Percentiles rank a stretch among this genome's conserved stretches.
These are phyloP conservation scores for Melieria crassipennis DNA, from an alignment of 2,888 invertebrate species.

Conservation along the genomic window DNA sequence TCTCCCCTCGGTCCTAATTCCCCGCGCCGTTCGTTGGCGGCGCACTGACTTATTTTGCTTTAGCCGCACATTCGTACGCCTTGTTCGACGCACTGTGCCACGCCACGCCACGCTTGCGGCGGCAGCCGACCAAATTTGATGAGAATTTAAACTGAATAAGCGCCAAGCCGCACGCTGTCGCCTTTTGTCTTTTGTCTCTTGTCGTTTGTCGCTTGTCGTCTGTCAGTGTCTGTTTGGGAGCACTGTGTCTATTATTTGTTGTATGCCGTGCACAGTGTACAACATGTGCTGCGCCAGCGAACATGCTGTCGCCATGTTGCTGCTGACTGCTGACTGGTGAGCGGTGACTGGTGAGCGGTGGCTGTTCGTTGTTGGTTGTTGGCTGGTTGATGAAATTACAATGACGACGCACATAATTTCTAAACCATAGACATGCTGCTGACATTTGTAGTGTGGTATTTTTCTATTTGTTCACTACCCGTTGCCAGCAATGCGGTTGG, in stretches of 20 bases:
- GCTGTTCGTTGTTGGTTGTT: slow-evolving; percentile 1
- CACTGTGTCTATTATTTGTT: no score
- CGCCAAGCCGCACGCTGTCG: no score
- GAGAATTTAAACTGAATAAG: slow-evolving; percentile 56
- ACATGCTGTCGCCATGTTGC: background rate
- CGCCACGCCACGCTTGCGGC: no score
- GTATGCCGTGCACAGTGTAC: no score
- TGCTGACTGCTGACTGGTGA: slow-evolving; percentile 3
- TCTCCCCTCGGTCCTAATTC: slow-evolving; percentile 13
- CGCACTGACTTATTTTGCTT: slow-evolving; percentile 41
- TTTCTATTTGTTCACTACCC: slow-evolving; percentile 12
- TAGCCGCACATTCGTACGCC: no score
- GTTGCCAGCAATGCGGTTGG: no score
- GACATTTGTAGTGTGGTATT: slow-evolving; percentile 29
- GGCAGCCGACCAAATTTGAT: slow-evolving; percentile 45
- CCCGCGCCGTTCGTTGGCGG: slow-evolving; percentile 40
- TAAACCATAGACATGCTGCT: slow-evolving; percentile 34
- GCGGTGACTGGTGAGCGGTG: background rate
- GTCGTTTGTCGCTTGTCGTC: no score
- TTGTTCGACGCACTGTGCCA: no score
- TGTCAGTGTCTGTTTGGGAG: no score
- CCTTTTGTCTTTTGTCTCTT: no score
- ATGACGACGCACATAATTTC: slow-evolving; percentile 58
- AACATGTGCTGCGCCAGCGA: background rate
- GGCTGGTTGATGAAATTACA: slow-evolving; percentile 50